Evolutionary conservation across 64 coral and sea anemone species (phyloP).

Genomic region (Dendronephthya gigantea): DNA sequence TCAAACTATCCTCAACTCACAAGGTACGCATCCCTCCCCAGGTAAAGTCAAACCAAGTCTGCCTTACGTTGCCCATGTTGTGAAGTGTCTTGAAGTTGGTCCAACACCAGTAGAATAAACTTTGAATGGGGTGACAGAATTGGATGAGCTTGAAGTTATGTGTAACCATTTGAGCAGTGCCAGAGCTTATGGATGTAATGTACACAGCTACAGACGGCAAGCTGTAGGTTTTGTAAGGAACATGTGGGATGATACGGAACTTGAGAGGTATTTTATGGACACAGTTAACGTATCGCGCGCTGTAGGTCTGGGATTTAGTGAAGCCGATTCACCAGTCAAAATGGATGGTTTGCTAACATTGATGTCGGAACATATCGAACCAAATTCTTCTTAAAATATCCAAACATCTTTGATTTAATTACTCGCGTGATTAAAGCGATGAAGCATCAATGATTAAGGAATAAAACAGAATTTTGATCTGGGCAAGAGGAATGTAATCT

Average conservation of each 20-base stretch:
- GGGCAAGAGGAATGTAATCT: too few species aligned
- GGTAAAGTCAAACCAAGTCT: background rate
- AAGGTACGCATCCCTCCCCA: background rate
- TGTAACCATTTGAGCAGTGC: background rate
- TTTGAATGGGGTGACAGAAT: background rate
- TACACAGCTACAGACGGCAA: background rate
- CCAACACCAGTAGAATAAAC: background rate
- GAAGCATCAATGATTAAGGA: too few species aligned
- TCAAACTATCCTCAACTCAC: constrained; percentile 1
- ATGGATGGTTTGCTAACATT: background rate
- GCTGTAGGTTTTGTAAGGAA: constrained; percentile 12
- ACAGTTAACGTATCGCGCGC: background rate
- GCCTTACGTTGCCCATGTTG: background rate
- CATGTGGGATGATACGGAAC: background rate
- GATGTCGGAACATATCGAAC: constrained; percentile 5
- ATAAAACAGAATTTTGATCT: too few species aligned
- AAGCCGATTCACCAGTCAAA: background rate
- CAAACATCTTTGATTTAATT: too few species aligned
- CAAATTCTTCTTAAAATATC: too few species aligned
- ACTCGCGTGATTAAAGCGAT: too few species aligned
- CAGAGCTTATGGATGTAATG: background rate
- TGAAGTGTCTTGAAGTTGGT: background rate
- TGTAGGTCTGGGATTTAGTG: background rate
- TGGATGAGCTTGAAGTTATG: constrained; percentile 11
- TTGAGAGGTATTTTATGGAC: background rate